Evolutionary conservation across 2,113 vertebrate species (phyloP).

Genomic region (Caretta caretta): DNA sequence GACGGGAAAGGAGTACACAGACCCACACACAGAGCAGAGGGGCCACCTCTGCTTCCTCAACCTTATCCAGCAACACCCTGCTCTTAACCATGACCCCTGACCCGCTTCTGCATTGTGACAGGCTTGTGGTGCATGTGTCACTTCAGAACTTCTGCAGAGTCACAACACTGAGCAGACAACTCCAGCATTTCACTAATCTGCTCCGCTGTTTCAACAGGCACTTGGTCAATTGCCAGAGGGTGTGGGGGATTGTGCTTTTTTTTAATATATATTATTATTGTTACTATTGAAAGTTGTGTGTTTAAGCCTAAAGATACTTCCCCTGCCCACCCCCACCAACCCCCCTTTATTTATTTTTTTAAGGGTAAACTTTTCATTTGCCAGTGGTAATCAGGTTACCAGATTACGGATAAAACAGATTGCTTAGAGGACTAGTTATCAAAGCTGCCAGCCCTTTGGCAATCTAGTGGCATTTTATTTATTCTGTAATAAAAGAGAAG

Average conservation of each 20-base stretch:
- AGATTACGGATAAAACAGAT: conserved; percentile 64
- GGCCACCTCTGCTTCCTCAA: conserved; percentile 85
- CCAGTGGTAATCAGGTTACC: conserved; percentile 66
- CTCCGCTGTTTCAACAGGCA: conserved; percentile 69
- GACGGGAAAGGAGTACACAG: conserved; percentile 85
- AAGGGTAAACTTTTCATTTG: conserved; percentile 50
- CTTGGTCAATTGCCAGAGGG: conserved; percentile 69
- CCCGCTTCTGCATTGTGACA: conserved; percentile 80
- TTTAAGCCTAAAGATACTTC: conserved; percentile 20
- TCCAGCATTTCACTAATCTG: conserved; percentile 53
- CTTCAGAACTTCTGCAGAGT: conserved; percentile 79
- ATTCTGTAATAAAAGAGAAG: conserved; percentile 47
- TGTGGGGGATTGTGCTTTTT: background rate
- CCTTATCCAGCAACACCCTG: conserved; percentile 77
- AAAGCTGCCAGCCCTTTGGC: conserved; percentile 63
- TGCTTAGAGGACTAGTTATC: conserved; percentile 73
- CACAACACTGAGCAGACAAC: conserved; percentile 72
- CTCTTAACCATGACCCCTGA: conserved; percentile 78
- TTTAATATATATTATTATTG: conserved; percentile 1
- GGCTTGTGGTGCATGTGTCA: conserved; percentile 87
- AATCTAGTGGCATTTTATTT: conserved; percentile 68
- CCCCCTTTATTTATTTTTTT: background rate
- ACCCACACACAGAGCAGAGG: conserved; percentile 81
- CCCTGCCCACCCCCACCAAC: background rate
- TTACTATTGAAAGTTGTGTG: conserved; percentile 22